A percentile compares a stretch with the other conserved stretches of the same genome.
These are phyloP conservation scores for Maccullochella peelii DNA, from an alignment of 2,113 vertebrate species.

Conservation along the genomic window DNA sequence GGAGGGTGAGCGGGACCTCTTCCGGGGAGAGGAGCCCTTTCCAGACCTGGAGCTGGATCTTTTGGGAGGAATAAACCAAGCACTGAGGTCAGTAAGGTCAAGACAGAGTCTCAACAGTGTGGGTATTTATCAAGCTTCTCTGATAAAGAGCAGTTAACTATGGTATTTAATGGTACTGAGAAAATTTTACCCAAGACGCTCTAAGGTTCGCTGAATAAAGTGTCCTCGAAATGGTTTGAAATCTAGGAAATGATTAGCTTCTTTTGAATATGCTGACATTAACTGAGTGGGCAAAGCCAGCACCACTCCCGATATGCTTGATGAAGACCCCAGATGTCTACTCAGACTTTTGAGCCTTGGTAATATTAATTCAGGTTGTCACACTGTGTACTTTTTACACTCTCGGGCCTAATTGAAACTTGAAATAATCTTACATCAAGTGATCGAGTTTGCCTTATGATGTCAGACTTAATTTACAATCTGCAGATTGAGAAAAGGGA, in stretches of 20 bases:
- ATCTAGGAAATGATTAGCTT: background rate
- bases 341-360: slow-evolving; percentile 15
- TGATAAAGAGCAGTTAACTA: slow-evolving; percentile 30
- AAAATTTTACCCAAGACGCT: background rate
- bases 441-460: background rate
- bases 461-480: background rate
- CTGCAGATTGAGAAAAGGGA: background rate
- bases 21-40: slow-evolving; percentile 94
- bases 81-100: slow-evolving; percentile 80
- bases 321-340: slow-evolving; percentile 58
- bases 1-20: slow-evolving; percentile 94
- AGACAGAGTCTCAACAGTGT: slow-evolving; percentile 29
- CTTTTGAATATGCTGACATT: background rate
- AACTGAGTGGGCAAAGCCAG: background rate
- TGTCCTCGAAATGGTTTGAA: background rate
- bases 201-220: background rate
- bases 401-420: background rate
- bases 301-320: slow-evolving; percentile 46
- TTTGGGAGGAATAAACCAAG: slow-evolving; percentile 93
- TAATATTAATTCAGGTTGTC: background rate
- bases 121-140: slow-evolving; percentile 74
- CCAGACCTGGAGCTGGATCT: slow-evolving; percentile 99
- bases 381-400: background rate
- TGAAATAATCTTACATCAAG: background rate
- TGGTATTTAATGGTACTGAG: background rate